Evolutionary conservation across 2,113 vertebrate genomes (phyloP), one percentile per base, ranked within the genome.

Genomic region (Oreocharis arfaki): DNA sequence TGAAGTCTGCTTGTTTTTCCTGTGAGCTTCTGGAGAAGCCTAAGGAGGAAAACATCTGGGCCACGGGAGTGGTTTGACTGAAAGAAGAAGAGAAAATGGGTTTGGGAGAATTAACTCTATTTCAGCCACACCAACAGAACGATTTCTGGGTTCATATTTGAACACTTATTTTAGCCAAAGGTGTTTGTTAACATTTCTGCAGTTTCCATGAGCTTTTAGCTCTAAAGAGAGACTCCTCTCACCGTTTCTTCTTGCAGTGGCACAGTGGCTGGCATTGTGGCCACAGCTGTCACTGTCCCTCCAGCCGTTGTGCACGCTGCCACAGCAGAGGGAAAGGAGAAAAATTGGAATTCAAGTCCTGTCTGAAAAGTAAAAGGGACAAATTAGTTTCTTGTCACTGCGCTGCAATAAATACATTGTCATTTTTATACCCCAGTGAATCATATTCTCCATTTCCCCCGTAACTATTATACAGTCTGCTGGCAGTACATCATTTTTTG

Each of bases 401-500:
- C 60, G 7, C 97, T 91, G 98, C 98, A 98, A 98, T 98, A 98
- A 98, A 98, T 98, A 98, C 97, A 97, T 98, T 98, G 98, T 98
- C 98, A 98, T 98, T 98, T 98, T 98, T 98, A 98, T 98, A 98
- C 98, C 95, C 97, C 87, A 77, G 97, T 98, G 98, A 98, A 98
- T 98, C 98, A 98, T 97, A 93, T 98, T 97, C 98, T 97, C 98
- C 98, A 98, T 98, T 98, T 98, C 97, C 97, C 97, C 97, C 97
- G 87, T 98, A 98, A 98, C 98, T 98, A 98, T 98, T 98, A 98
- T 98, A 97, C 98, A 98, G 98, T 98, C 98, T 98, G 98, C 97
- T 98, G 97, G 98, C 96, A 98, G 96, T 98, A 98, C 96, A 98
- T 98, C 98, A 98, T 98, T 98, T 98, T 98, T 98, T 98, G 98